Conservation (phyloP, 2,797 vertebrate species). For the Myripristis murdjan region DNA sequence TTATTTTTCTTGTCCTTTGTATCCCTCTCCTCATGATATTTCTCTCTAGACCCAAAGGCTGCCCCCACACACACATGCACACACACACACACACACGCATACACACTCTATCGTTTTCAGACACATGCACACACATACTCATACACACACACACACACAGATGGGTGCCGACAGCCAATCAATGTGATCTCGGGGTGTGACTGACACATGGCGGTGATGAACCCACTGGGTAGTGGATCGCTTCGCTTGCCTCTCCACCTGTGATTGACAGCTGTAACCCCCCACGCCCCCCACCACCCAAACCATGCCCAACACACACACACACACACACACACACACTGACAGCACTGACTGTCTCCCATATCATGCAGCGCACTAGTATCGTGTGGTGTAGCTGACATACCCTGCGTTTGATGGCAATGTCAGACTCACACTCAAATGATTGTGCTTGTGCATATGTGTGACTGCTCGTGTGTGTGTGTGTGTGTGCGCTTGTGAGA, state of each 20-base stretch:
- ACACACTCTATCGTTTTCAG: too few relatives aligned
- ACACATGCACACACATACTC: too few relatives aligned
- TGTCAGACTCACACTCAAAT: constrained; percentile 64
- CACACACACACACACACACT: constrained; percentile 18
- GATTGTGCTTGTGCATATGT: constrained; percentile 23
- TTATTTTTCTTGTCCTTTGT: constrained; percentile 69
- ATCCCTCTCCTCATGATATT: constrained; percentile 47
- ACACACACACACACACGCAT: constrained; percentile 17
- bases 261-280: constrained; percentile 78
- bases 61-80: constrained; percentile 26
- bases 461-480: constrained; percentile 4
- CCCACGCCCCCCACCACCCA: constrained; percentile 15
- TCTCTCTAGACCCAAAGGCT: constrained; percentile 45
- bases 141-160: constrained; percentile 44
- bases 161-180: constrained; percentile 76
- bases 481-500: neutral
- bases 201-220: constrained; percentile 78
- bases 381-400: constrained; percentile 54
- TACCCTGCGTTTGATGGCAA: constrained; percentile 63
- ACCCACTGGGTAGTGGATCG: constrained; percentile 72
- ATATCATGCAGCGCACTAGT: constrained; percentile 64
- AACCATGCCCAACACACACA: neutral
- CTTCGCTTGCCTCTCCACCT: constrained; percentile 55
- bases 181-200: constrained; percentile 73
- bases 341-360: constrained; percentile 38